Conservation (phyloP, 2,113 vertebrate species). For the Colinus virginianus region DNA sequence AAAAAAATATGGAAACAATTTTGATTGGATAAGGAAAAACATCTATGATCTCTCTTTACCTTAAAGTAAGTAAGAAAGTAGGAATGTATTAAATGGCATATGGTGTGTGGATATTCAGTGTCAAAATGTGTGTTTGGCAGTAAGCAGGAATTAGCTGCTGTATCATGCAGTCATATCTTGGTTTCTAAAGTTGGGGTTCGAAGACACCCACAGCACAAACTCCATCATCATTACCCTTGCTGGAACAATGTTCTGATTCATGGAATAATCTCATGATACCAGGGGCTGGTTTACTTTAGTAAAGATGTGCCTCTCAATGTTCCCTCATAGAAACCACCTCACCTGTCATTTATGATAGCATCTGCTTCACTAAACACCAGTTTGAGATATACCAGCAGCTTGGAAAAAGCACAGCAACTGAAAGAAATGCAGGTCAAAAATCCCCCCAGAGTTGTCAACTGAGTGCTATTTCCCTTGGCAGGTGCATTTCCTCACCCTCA, state of each 20-base stretch:
- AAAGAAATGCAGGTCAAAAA: slow-evolving; percentile 20
- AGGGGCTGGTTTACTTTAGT: slow-evolving; percentile 9
- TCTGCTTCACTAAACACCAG: slow-evolving; percentile 3
- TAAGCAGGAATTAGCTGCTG: not conserved
- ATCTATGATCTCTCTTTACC: not conserved
- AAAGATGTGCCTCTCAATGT: rapidly evolving
- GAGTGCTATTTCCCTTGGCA: not conserved
- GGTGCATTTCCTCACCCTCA: not conserved
- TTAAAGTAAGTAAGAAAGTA: not conserved
- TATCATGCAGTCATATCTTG: not conserved
- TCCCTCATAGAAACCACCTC: not conserved
- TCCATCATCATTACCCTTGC: not conserved
- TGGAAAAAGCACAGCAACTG: not conserved
- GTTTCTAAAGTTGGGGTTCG: not conserved
- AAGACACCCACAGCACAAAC: not conserved
- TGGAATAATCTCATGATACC: not conserved
- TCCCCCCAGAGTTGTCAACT: not conserved
- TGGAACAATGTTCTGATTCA: not conserved
- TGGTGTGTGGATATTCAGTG: not conserved
- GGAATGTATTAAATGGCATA: not conserved
- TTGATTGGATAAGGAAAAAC: not conserved
- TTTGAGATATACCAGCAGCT: not conserved
- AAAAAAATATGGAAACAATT: not conserved
- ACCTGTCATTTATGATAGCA: not conserved
- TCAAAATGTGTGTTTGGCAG: not conserved